Evolutionary conservation across 2,113 vertebrate genomes (phyloP).

Genomic region (Grantiella picta): DNA sequence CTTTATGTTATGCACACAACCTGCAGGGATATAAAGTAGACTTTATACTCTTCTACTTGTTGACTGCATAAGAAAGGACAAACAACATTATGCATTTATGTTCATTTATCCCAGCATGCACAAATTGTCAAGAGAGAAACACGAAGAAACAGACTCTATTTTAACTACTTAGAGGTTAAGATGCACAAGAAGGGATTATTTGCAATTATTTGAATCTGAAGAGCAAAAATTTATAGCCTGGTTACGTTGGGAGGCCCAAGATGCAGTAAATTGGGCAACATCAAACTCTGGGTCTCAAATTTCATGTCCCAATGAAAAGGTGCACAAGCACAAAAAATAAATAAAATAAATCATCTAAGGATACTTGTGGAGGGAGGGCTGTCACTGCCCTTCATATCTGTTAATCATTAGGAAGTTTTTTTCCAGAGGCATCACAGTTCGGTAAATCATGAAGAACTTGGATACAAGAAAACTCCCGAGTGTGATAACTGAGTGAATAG

Average conservation of each 20-base stretch:
- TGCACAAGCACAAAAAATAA: neutral
- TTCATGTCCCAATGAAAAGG: too few relatives aligned
- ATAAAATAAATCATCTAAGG: neutral
- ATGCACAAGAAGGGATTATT: neutral
- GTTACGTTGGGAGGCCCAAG: too few relatives aligned
- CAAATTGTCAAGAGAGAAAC: neutral
- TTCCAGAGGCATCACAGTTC: too few relatives aligned
- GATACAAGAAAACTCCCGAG: too few relatives aligned
- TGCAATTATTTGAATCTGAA: too few relatives aligned
- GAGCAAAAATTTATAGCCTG: too few relatives aligned
- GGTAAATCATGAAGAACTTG: too few relatives aligned
- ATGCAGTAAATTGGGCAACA: too few relatives aligned
- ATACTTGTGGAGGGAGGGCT: neutral
- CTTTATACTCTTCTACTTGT: neutral
- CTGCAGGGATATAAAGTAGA: neutral
- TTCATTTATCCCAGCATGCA: neutral
- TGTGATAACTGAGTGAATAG: too few relatives aligned
- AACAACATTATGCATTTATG: neutral
- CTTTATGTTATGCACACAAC: neutral
- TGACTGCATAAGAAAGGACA: neutral
- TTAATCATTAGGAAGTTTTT: too few relatives aligned
- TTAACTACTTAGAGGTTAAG: neutral
- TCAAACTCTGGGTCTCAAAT: too few relatives aligned
- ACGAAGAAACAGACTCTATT: neutral
- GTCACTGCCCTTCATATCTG: too few relatives aligned